Percentiles rank a stretch among this genome's conserved stretches.
Evolutionary conservation across 2,888 invertebrate genomes (phyloP).

Genomic region (Polia nebulosa): DNA sequence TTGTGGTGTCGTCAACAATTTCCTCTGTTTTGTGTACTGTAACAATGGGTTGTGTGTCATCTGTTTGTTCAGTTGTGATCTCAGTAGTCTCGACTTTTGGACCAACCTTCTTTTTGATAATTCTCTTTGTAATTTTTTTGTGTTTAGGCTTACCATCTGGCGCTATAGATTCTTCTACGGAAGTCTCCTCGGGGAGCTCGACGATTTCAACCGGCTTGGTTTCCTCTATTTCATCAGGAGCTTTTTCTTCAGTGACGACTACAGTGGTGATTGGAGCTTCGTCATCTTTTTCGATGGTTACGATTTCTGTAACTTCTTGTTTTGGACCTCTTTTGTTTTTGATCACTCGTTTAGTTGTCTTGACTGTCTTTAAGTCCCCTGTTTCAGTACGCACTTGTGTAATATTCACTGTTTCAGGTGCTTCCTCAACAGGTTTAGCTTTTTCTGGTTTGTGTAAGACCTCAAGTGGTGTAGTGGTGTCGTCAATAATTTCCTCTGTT

Average conservation of each 20-base stretch:
- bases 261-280: constrained; percentile 78
- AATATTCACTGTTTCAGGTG: constrained; percentile 26
- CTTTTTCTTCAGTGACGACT: constrained; percentile 73
- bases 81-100: constrained; percentile 27
- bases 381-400: constrained; percentile 67
- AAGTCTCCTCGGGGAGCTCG: not conserved
- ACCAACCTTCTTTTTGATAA: too few relatives aligned
- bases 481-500: constrained; percentile 55
- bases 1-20: constrained; percentile 29
- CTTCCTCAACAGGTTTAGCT: constrained; percentile 21
- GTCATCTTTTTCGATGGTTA: constrained; percentile 83
- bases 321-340: constrained; percentile 82
- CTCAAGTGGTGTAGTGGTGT: constrained; percentile 21
- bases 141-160: constrained; percentile 40
- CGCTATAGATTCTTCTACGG: not conserved
- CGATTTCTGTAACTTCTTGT: constrained; percentile 85
- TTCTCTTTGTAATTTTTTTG: not conserved
- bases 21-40: constrained; percentile 46
- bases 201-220: not conserved
- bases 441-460: not conserved
- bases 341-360: constrained; percentile 71
- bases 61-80: too few relatives aligned
- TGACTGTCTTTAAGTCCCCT: constrained; percentile 72
- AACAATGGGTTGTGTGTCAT: constrained; percentile 31
- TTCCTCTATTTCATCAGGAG: constrained; percentile 67